Evolutionary conservation across 1,140 invertebrate genomes (phyloP), one percentile per base, ranked within the genome.

Genomic region (Drosophila busckii): DNA sequence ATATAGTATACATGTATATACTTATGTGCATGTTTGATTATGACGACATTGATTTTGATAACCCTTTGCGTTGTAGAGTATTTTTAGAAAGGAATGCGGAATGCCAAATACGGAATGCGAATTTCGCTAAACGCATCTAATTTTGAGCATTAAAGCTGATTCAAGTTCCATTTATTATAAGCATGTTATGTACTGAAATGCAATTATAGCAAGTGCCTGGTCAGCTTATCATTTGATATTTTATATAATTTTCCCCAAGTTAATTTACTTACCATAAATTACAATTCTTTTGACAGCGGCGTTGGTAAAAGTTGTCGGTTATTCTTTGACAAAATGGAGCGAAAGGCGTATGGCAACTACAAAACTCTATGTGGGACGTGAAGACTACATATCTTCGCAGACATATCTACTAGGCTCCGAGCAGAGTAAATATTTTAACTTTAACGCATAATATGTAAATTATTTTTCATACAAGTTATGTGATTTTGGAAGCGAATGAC

Each of bases 381-480:
- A 87, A 34, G 85, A 87, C 22, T 87, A 87, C 65, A 37, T 87
- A 13, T 44, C 71, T 15, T 75, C 73, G 19, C 62, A 49, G n/a
- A 73, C 69, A 9, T 86, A 84, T 73, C 25, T 87, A 8, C 5
- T 87, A 32, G 85, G 85, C 2, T 84, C 85, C 3, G 70, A 85
- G 53, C 46, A 76, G 37, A 67, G 85, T 86, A 28, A 78, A 70
- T 82, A 20, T 4, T n/a, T n/a, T n/a, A n/a, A n/a, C n/a, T n/a
- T n/a, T n/a, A n/a, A n/a, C n/a, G n/a, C n/a, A n/a, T n/a, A n/a
- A n/a, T n/a, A n/a, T n/a, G n/a, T n/a, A n/a, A n/a, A n/a, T n/a
- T n/a, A n/a, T n/a, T n/a, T n/a, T n/a, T n/a, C n/a, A n/a, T n/a
- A n/a, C n/a, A n/a, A n/a, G n/a, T n/a, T n/a, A n/a, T n/a, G n/a